These are phyloP conservation scores for Psilopsiagon aurifrons DNA, from an alignment of 2,113 vertebrate genomes.

Conservation along the genomic window DNA sequence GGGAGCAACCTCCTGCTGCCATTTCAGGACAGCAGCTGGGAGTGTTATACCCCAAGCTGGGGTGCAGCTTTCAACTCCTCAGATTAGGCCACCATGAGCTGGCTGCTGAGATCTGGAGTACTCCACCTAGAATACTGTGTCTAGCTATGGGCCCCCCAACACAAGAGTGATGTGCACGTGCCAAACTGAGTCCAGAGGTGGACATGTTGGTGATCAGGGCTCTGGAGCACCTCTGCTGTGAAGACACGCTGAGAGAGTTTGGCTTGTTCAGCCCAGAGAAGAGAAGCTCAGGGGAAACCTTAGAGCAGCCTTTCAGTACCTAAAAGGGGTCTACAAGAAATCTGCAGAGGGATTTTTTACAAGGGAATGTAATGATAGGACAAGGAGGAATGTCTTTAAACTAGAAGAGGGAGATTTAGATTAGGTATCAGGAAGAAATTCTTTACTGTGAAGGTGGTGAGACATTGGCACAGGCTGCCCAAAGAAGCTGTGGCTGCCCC, in stretches of 20 bases:
- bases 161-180: not conserved
- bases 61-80: not conserved
- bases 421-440: not conserved
- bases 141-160: not conserved
- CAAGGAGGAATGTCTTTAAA: not conserved
- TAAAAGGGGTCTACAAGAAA: not conserved
- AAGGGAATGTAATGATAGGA: not conserved
- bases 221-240: not conserved
- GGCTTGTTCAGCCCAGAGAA: not conserved
- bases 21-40: not conserved
- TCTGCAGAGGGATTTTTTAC: not conserved
- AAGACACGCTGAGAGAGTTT: not conserved
- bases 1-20: accelerated
- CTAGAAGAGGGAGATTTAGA: not conserved
- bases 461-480: accelerated
- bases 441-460: not conserved
- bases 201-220: not conserved
- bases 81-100: not conserved
- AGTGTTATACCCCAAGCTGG: not conserved
- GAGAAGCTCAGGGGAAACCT: not conserved
- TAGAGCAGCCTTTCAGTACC: not conserved
- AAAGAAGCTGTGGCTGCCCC: not conserved
- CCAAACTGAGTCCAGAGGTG: not conserved
- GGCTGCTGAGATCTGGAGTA: not conserved
- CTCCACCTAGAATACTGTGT: not conserved